Conservation (phyloP, 2,797 vertebrate genomes). For the Gambelia wislizenii region DNA sequence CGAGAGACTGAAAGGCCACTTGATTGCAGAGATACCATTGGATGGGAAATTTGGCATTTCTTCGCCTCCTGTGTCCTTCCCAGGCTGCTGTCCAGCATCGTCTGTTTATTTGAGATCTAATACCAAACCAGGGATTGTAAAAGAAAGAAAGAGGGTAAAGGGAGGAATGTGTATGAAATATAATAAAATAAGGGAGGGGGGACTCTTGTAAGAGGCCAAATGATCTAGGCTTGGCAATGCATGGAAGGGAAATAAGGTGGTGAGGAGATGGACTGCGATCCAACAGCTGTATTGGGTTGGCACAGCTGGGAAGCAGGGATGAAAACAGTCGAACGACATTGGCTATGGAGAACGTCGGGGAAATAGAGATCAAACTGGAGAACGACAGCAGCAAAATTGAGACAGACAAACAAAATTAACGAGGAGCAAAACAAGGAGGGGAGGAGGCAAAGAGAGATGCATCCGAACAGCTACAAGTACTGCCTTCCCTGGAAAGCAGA, state of each 20-base stretch:
- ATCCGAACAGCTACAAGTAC: neutral
- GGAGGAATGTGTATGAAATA: neutral
- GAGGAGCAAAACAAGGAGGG: conserved; percentile 16
- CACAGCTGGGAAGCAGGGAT: conserved; percentile 29
- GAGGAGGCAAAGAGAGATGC: neutral
- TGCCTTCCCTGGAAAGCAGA: neutral
- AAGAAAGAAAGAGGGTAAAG: neutral
- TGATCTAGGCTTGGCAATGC: neutral
- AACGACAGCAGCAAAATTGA: conserved; percentile 43
- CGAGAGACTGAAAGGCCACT: conserved; percentile 10
- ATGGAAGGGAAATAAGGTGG: neutral
- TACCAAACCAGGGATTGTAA: neutral
- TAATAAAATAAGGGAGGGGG: neutral
- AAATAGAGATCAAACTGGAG: conserved; percentile 44
- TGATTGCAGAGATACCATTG: conserved; percentile 21
- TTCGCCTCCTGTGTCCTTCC: conserved; percentile 33
- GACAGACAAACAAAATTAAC: conserved; percentile 39
- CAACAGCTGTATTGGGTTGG: conserved; percentile 22
- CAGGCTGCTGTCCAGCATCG: conserved; percentile 34
- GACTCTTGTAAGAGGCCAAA: conserved; percentile 7
- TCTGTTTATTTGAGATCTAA: conserved; percentile 31
- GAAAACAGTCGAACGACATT: neutral
- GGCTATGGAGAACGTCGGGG: conserved; percentile 16
- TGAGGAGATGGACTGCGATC: neutral
- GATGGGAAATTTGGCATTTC: conserved; percentile 13